These are phyloP conservation scores for Tiphia femorata DNA, from an alignment of 2,888 invertebrate genomes.

Conservation along the genomic window DNA sequence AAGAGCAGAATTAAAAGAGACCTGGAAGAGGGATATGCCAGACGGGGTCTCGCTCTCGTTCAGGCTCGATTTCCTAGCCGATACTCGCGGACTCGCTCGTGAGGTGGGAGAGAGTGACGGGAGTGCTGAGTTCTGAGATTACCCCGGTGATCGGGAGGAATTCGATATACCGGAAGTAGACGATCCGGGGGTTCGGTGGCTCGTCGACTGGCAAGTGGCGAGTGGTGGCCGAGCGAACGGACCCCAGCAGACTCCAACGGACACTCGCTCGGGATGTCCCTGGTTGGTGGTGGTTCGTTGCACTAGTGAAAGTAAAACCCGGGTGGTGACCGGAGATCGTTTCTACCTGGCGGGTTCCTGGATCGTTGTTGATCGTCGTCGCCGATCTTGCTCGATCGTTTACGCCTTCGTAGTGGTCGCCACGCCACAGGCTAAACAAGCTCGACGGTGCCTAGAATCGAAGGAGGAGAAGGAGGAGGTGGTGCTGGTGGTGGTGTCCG, in stretches of 20 bases:
- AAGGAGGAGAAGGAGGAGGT: constrained; percentile 3
- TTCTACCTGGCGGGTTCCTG: constrained; percentile 25
- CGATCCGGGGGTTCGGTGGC: too few relatives aligned
- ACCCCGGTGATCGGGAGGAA: background rate
- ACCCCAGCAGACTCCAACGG: background rate
- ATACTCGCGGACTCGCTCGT: background rate
- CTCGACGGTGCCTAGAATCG: too few relatives aligned
- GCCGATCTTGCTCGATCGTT: background rate
- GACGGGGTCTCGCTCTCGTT: background rate
- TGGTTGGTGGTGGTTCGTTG: constrained; percentile 24
- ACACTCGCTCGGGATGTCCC: constrained; percentile 17
- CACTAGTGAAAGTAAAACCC: constrained; percentile 48
- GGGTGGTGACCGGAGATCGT: constrained; percentile 25
- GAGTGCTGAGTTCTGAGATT: background rate
- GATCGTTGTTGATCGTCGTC: too few relatives aligned
- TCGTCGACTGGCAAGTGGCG: too few relatives aligned
- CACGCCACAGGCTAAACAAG: too few relatives aligned
- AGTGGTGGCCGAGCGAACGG: constrained; percentile 17
- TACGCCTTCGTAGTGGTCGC: background rate
- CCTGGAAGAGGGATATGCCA: background rate
- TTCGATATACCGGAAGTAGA: background rate
- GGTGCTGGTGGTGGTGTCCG: too few relatives aligned
- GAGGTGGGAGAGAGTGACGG: background rate
- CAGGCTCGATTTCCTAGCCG: background rate
- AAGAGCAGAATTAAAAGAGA: background rate